Conservation (phyloP, 2,797 vertebrate genomes). For the Lacerta bilineata region DNA sequence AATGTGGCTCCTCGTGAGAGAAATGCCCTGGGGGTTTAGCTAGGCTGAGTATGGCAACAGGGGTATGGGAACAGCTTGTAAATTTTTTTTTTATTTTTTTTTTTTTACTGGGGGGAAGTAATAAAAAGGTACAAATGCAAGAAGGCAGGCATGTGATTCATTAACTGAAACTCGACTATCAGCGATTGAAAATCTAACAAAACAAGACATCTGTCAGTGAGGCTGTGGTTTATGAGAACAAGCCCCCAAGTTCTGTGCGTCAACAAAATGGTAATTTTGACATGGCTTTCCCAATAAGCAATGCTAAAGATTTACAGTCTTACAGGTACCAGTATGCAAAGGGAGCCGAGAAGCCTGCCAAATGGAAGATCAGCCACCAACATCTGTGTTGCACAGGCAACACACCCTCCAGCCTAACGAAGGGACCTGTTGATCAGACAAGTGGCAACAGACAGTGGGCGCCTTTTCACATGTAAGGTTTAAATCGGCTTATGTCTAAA, state of each 20-base stretch:
- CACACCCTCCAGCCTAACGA: background rate
- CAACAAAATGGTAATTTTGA: constrained; percentile 18
- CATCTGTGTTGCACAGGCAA: constrained; percentile 3
- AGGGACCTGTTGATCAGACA: background rate
- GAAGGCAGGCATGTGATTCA: background rate
- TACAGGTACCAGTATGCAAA: constrained; percentile 9
- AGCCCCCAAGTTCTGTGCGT: constrained; percentile 11
- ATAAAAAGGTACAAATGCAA: background rate
- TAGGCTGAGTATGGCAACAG: constrained; percentile 25
- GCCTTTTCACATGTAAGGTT: background rate
- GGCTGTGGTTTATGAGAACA: background rate
- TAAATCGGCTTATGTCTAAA: background rate
- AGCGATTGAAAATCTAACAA: constrained; percentile 18
- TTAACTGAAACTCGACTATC: constrained; percentile 18
- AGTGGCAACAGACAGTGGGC: background rate
- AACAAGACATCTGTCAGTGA: constrained; percentile 12
- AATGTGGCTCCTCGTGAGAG: constrained; percentile 25
- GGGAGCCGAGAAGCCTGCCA: background rate
- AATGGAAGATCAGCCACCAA: constrained; percentile 22
- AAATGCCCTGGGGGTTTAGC: constrained; percentile 10
- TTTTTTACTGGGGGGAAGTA: background rate
- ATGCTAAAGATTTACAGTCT: background rate
- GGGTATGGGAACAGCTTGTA: constrained; percentile 16
- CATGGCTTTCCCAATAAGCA: constrained; percentile 14
- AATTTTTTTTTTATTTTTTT: background rate